Evolutionary conservation across 92 coral and sea anemone species (phyloP).

Genomic region (Actinernus sp.): DNA sequence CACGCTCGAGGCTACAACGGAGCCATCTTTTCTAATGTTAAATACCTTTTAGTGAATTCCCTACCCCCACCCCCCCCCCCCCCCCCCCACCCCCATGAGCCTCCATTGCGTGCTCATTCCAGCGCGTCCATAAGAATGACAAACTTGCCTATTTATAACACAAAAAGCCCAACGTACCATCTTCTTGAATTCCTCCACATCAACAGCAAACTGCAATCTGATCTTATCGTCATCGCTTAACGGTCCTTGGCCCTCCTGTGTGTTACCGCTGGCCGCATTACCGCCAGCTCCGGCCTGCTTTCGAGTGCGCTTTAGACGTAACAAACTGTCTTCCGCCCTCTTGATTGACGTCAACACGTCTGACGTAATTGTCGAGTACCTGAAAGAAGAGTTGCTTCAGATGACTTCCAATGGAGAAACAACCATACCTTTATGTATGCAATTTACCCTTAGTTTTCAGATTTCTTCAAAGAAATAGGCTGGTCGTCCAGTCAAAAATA

Average conservation of each 20-base stretch:
- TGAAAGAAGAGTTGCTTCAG: too few relatives aligned
- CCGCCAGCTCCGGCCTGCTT: constrained; percentile 72
- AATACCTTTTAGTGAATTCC: too few relatives aligned
- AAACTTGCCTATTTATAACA: neutral
- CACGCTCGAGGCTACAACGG: too few relatives aligned
- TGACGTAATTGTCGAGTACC: constrained; percentile 85
- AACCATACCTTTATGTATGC: neutral
- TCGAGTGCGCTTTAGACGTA: constrained; percentile 91
- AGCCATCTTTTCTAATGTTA: too few relatives aligned
- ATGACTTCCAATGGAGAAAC: too few relatives aligned
- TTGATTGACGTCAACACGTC: constrained; percentile 97
- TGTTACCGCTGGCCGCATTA: constrained; percentile 34
- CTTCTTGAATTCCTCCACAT: constrained; percentile 91
- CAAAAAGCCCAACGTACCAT: constrained; percentile 61
- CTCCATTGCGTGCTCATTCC: too few relatives aligned
- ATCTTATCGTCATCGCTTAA: constrained; percentile 99
- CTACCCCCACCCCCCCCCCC: neutral
- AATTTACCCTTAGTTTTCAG: too few relatives aligned
- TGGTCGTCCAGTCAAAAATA: too few relatives aligned
- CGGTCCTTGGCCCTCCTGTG: constrained; percentile 54
- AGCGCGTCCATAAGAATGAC: neutral
- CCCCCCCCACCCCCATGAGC: too few relatives aligned
- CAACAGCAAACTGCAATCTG: constrained; percentile 90
- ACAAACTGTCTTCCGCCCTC: constrained; percentile 94
- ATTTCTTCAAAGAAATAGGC: too few relatives aligned